Evolutionary conservation across 2,888 invertebrate species (phyloP).

Genomic region (Rhamphomyia laevipes): DNA sequence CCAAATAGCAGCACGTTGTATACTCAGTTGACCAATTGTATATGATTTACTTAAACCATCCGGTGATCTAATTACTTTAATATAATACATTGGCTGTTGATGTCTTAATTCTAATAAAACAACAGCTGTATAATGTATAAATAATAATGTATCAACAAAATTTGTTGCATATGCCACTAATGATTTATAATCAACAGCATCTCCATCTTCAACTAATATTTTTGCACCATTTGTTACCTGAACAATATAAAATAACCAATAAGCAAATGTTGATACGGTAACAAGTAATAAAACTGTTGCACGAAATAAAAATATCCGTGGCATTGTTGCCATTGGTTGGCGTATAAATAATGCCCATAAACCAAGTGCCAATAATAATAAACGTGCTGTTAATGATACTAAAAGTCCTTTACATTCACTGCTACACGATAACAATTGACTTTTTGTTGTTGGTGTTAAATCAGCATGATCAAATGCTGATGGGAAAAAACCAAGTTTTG

Average conservation of each 20-base stretch:
- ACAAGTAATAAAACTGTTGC: conserved; percentile 80
- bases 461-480: conserved; percentile 53
- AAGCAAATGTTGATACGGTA: conserved; percentile 86
- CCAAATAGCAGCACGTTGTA: conserved; percentile 92
- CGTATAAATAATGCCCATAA: conserved; percentile 88
- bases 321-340: conserved; percentile 74
- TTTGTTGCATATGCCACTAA: conserved; percentile 88
- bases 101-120: conserved; percentile 89
- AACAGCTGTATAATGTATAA: conserved; percentile 89
- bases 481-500: conserved; percentile 77
- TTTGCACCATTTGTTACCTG: conserved; percentile 73
- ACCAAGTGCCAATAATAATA: conserved; percentile 77
- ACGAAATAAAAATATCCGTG: conserved; percentile 81
- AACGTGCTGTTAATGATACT: conserved; percentile 81
- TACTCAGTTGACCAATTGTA: conserved; percentile 80
- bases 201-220: conserved; percentile 60
- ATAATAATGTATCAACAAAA: conserved; percentile 84
- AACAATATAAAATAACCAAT: conserved; percentile 96
- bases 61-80: conserved; percentile 87
- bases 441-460: conserved; percentile 55
- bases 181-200: conserved; percentile 72
- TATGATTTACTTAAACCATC: conserved; percentile 87
- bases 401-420: conserved; percentile 91
- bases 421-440: conserved; percentile 66
- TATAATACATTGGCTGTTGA: conserved; percentile 76